Conservation (phyloP, 2,797 vertebrate genomes). For the Manis crassicaudata region DNA sequence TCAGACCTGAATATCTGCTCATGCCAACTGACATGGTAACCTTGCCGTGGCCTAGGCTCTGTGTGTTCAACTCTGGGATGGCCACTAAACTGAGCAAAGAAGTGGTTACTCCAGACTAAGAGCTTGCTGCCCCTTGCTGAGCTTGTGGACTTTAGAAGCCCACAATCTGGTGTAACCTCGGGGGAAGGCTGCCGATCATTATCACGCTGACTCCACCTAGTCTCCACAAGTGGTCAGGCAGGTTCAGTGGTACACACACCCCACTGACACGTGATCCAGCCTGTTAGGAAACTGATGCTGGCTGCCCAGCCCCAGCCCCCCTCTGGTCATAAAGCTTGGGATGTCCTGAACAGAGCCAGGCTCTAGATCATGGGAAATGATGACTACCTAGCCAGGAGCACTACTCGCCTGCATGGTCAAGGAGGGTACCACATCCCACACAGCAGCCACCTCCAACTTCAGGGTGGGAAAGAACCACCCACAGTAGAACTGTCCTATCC, state of each 20-base stretch:
- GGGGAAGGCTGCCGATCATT: neutral
- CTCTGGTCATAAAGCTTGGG: neutral
- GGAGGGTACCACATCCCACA: fast-evolving
- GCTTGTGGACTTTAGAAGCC: neutral
- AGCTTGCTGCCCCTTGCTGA: neutral
- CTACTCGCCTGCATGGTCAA: neutral
- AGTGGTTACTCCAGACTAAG: neutral
- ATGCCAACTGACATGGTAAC: neutral
- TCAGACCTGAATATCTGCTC: conserved; percentile 45
- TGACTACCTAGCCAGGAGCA: neutral
- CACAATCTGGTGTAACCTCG: neutral
- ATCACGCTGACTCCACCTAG: neutral
- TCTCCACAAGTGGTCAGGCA: neutral
- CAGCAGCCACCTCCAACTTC: neutral
- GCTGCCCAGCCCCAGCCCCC: neutral
- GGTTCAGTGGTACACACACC: neutral
- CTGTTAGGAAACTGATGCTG: neutral
- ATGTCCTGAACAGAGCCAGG: neutral
- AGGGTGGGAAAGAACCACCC: too few relatives aligned
- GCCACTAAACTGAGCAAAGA: neutral
- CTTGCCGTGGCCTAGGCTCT: neutral
- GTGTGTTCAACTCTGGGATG: neutral
- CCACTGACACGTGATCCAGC: neutral
- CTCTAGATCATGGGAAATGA: neutral
- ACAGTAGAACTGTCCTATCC: neutral